Base-by-base conservation (phyloP, 2,888 invertebrate genomes). In the Desoria tigrina region DNA sequence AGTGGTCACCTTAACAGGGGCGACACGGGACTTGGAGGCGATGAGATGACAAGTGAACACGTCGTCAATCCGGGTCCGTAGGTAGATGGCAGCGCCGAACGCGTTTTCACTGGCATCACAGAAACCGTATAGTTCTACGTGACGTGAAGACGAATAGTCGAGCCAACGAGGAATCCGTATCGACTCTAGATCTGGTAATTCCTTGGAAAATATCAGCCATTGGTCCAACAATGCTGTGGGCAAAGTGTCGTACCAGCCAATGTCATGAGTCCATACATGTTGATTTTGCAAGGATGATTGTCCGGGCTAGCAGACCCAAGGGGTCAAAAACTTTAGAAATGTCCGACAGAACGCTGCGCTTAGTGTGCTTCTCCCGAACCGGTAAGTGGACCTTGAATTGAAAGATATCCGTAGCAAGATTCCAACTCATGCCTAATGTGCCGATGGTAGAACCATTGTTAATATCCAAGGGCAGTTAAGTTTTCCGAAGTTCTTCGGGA, bases 1-100 rank as follows among this genome's bases (percentile, higher is more conserved):
- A 16, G 76, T 66, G 2, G 71, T 24, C 1, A 42, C 51, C 57
- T 76, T 74, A 1, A 75, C 11, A 21, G 75, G 75, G 9, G 76
- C 73, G 2, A 76, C 74, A 32, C 69, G 54, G 11, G 70, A 61
- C 64, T 75, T 75, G 2, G 63, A 24, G 28, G 62, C 58, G 6
- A 73, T 26, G 2, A 74, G 59, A 6, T 18, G n/a, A 18, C n/a
- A 9, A n/a, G n/a, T 2, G 23, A 24, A 3, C 27, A 16, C 9
- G 9, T 9, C 16, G 16, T 39, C 39, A 9, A 11, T 39, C 9
- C 9, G 9, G 39, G 53, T 53, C 9, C 53, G 21, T 26, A 53
- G 7, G 27, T 53, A 53, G 7, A 53, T 53, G 4, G 24, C 21
- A 9, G 53, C 53, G 7, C 24, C 53, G 21, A 9, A 53, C 4